Percentiles rank a stretch among this genome's conserved stretches.
Conservation (phyloP, 2,888 invertebrate species). For the Biston betularia region DNA sequence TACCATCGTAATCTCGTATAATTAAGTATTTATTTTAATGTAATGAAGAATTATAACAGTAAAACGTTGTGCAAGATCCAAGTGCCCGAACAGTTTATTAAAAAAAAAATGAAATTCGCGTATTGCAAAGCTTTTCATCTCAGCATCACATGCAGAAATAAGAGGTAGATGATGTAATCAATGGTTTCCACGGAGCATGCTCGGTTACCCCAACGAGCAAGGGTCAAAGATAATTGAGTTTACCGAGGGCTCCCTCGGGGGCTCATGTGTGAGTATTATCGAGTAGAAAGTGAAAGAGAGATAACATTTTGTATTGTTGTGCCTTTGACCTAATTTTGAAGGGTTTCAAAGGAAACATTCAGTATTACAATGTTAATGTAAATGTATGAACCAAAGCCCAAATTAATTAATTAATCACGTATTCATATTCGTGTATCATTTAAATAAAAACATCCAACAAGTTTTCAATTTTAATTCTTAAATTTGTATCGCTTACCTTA, state of each 20-base stretch:
- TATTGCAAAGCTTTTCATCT: slow-evolving; percentile 18
- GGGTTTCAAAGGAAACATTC: neutral
- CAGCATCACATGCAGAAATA: slow-evolving; percentile 15
- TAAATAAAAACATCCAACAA: too few species aligned
- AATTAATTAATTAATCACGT: too few species aligned
- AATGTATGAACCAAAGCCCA: neutral
- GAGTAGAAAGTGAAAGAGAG: slow-evolving; percentile 40
- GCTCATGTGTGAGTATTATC: slow-evolving; percentile 33
- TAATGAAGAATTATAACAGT: neutral
- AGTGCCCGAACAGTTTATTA: neutral
- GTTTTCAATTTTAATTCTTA: too few species aligned
- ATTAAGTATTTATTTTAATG: slow-evolving; percentile 7
- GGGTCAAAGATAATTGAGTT: slow-evolving; percentile 71
- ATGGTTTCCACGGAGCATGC: slow-evolving; percentile 54
- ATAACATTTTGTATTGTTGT: slow-evolving; percentile 30
- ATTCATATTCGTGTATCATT: too few species aligned
- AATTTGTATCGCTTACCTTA: too few species aligned
- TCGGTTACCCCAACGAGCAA: slow-evolving; percentile 56
- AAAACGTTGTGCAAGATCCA: slow-evolving; percentile 4
- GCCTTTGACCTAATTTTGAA: slow-evolving; percentile 17
- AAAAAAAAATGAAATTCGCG: neutral
- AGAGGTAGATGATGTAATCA: slow-evolving; percentile 45
- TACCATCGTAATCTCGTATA: slow-evolving; percentile 1
- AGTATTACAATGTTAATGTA: neutral
- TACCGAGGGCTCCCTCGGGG: slow-evolving; percentile 44